These are phyloP conservation scores for Pelodiscus sinensis DNA, from an alignment of 2,113 vertebrate genomes.

Conservation along the genomic window DNA sequence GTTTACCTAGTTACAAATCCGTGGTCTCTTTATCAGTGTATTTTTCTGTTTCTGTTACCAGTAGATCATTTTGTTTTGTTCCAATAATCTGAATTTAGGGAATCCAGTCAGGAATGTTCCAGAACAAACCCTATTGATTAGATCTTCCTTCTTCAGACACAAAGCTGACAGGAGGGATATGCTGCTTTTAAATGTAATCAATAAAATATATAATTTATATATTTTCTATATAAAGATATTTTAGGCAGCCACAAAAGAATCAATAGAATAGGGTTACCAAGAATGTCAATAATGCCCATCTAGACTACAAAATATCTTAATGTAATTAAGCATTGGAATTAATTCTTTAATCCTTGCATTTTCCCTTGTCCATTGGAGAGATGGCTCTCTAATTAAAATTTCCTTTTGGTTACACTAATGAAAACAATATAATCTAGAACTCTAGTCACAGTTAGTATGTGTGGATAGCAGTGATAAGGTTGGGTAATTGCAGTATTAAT, in stretches of 20 bases:
- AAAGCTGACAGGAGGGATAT: constrained; percentile 61
- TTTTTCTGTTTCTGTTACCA: constrained; percentile 73
- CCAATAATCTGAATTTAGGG: constrained; percentile 55
- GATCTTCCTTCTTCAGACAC: constrained; percentile 61
- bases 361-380: constrained; percentile 66
- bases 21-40: constrained; percentile 63
- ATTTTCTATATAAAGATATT: constrained; percentile 12
- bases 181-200: constrained; percentile 22
- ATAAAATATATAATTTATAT: background rate
- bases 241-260: constrained; percentile 39
- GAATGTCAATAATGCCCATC: constrained; percentile 39
- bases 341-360: constrained; percentile 71
- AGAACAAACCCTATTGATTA: constrained; percentile 70
- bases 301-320: constrained; percentile 61
- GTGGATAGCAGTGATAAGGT: constrained; percentile 74
- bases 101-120: constrained; percentile 65
- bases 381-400: constrained; percentile 76
- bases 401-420: constrained; percentile 62
- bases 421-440: constrained; percentile 70
- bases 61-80: constrained; percentile 64
- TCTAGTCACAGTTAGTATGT: constrained; percentile 50
- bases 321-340: constrained; percentile 72
- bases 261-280: constrained; percentile 13
- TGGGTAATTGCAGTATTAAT: constrained; percentile 77
- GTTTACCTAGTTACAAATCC: constrained; percentile 64